Evolutionary conservation across 64 coral and sea anemone genomes (phyloP), one percentile per base, ranked within the genome.

Genomic region (Stylophora pistillata): DNA sequence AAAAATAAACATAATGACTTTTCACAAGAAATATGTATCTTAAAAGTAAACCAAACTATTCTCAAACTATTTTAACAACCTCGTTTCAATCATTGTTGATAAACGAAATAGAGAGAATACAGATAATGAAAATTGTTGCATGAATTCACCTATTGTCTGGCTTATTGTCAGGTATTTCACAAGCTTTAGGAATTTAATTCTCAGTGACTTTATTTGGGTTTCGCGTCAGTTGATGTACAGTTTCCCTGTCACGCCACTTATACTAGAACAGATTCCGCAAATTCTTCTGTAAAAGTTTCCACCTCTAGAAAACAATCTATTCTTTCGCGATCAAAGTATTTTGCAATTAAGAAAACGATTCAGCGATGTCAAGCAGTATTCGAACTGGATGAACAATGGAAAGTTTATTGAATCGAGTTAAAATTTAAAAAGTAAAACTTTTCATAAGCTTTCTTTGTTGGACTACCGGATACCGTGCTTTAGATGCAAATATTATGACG

Each of bases 1-100:
- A 13, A 70, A 84, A 84, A 69, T 25, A 69, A 84, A 84, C 80
- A 70, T 0, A 69, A 84, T 84, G 80, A 84, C 80, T 60, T 84
- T 70, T 5, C 33, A 53, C 62, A 54, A 23, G 34, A 70, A 84
- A 69, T 69, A 84, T 84, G 61, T 62, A 27, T n/a, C 62, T 17
- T 37, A 69, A 41, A 65, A 82, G 79, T 65, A 32, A 84, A 69
- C 80, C 25, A 9, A 26, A 70, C 37, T 69, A 84, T 32, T 68
- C 68, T 69, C 32, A 68, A 84, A 68, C 69, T 84, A 62, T 62
- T 65, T 69, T 69, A 25, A 47, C 53, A 84, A 79, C 55, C 77
- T n/a, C 4, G 15, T 55, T 78, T 78, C 37, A 3, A 78, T n/a
- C 75, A 56, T 56, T 76, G 34, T 52, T 53, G 18, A 10, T 53